Percentiles rank a stretch among this genome's conserved stretches.
Evolutionary conservation across 2,797 vertebrate species (phyloP).

Genomic region (Fratercula arctica): DNA sequence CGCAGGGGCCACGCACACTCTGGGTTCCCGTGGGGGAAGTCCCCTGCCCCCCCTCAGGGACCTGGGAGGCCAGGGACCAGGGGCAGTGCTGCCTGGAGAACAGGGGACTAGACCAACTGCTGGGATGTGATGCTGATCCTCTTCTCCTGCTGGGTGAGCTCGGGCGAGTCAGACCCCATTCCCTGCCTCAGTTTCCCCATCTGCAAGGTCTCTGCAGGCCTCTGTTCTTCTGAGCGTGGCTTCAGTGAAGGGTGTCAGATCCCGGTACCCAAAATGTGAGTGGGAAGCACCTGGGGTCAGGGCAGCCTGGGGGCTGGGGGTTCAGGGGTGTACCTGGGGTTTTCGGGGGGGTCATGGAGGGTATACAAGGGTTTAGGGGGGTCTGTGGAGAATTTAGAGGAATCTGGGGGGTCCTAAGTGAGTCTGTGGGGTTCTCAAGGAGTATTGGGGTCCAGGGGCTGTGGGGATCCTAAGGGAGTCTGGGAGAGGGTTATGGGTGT

Average conservation of each 20-base stretch:
- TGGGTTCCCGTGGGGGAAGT: too few relatives aligned
- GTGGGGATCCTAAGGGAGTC: background rate
- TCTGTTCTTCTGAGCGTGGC: background rate
- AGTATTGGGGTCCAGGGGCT: too few relatives aligned
- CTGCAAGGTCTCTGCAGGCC: background rate
- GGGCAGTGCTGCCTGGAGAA: background rate
- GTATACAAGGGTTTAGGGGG: background rate
- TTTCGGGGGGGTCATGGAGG: background rate
- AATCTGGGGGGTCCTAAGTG: background rate
- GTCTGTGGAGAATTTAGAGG: background rate
- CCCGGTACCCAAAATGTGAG: background rate
- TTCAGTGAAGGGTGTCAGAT: background rate
- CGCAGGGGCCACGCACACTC: fast-evolving
- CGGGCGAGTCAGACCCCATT: background rate
- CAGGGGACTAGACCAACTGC: background rate
- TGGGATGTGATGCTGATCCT: background rate
- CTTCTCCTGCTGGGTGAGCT: background rate
- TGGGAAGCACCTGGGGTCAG: background rate
- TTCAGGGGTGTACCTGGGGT: background rate
- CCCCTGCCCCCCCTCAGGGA: background rate
- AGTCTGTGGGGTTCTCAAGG: background rate
- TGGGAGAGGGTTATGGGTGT: background rate
- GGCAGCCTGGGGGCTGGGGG: background rate
- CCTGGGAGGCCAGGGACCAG: background rate
- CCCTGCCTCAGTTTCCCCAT: background rate